Conservation (phyloP, 2,888 invertebrate species). For the Euphydryas editha region DNA sequence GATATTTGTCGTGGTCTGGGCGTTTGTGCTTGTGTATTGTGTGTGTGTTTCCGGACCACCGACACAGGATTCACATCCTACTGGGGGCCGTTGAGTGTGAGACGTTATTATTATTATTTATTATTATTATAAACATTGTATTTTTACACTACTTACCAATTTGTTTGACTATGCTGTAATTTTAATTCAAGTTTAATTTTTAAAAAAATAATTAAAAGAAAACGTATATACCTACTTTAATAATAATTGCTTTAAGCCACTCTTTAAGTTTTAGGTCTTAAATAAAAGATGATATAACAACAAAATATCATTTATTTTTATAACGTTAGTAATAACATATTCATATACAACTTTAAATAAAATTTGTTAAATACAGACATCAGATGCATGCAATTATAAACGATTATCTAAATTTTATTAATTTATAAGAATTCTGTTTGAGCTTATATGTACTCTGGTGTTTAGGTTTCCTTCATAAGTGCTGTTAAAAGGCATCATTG, state of each 20-base stretch:
- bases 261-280: slow-evolving; percentile 1
- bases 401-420: slow-evolving; percentile 44
- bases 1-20: no score
- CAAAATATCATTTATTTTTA: slow-evolving; percentile 66
- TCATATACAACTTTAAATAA: slow-evolving; percentile 60
- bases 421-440: slow-evolving; percentile 32
- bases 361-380: slow-evolving; percentile 53
- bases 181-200: no score
- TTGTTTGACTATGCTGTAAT: no score
- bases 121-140: no score
- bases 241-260: not conserved
- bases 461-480: slow-evolving; percentile 38
- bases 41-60: no score
- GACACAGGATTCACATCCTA: no score
- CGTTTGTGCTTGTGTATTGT: no score
- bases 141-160: no score
- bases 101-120: no score
- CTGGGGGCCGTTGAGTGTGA: no score
- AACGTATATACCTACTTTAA: not conserved
- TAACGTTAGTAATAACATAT: slow-evolving; percentile 65
- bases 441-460: slow-evolving; percentile 35
- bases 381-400: slow-evolving; percentile 61
- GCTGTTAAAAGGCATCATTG: slow-evolving; percentile 31
- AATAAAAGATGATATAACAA: slow-evolving; percentile 48
- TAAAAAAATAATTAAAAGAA: no score